phyloP scores from a whole-genome alignment of 2,113 vertebrate genomes.

The Glaucomys volans region DNA sequence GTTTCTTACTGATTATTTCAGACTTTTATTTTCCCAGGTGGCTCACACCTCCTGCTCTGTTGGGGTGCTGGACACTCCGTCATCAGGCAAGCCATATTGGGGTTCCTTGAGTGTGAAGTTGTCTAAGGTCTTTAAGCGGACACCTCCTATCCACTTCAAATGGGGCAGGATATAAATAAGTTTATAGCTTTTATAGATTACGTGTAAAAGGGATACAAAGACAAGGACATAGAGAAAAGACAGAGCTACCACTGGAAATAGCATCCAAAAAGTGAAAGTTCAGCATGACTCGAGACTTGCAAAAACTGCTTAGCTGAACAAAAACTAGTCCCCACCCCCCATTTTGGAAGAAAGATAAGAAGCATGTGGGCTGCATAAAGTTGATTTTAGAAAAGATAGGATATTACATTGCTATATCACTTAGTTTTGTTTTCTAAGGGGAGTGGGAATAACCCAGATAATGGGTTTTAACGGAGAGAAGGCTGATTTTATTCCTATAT shows the following conservation, averaged over 20 bases:
- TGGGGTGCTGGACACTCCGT: too few relatives aligned
- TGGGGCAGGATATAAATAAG: constrained; percentile 37
- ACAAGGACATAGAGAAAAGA: not conserved
- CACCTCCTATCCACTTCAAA: not conserved
- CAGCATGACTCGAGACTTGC: not conserved
- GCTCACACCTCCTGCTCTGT: too few relatives aligned
- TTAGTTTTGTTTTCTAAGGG: not conserved
- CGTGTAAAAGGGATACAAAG: not conserved
- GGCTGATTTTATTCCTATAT: not conserved
- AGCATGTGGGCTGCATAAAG: not conserved
- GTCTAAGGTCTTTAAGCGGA: constrained; percentile 7
- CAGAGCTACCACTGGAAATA: constrained; percentile 23
- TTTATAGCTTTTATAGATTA: constrained; percentile 22
- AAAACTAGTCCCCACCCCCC: too few relatives aligned
- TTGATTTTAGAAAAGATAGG: not conserved
- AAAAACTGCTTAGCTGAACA: constrained; percentile 20
- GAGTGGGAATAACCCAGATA: not conserved
- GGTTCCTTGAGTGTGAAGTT: not conserved
- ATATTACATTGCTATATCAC: not conserved
- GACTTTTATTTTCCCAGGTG: too few relatives aligned
- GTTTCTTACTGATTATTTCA: too few relatives aligned
- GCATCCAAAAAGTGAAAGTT: constrained; percentile 29
- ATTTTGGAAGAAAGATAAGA: not conserved
- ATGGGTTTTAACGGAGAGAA: not conserved
- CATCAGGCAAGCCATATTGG: not conserved